Conservation (phyloP, 2,113 vertebrate genomes). For the Phylloscopus trochiloides region DNA sequence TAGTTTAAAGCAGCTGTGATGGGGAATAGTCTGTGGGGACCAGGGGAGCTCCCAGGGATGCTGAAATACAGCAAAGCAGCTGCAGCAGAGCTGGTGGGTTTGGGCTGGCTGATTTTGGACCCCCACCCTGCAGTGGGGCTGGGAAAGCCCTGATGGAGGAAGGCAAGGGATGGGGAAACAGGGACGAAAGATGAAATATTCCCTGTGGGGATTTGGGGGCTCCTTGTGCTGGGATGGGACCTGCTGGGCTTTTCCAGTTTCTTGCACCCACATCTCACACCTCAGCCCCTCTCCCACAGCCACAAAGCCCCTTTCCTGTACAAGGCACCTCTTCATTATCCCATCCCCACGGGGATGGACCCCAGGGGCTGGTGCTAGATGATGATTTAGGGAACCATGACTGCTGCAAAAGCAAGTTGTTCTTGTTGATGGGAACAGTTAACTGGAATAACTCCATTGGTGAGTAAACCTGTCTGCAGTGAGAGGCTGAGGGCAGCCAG, state of each 20-base stretch:
- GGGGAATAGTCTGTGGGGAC: background rate
- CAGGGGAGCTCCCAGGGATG: background rate
- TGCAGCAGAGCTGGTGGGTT: rapidly evolving
- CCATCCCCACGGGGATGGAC: rapidly evolving
- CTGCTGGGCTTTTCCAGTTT: background rate
- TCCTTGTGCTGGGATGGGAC: background rate
- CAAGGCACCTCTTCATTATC: rapidly evolving
- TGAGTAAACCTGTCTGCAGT: background rate
- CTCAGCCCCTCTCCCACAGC: background rate
- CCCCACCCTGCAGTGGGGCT: background rate
- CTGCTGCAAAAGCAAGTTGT: background rate
- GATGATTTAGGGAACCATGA: background rate
- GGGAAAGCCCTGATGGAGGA: background rate
- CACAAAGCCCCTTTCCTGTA: rapidly evolving
- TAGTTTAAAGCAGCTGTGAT: background rate
- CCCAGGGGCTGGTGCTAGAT: rapidly evolving
- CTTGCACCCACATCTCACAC: background rate
- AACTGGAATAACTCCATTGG: background rate
- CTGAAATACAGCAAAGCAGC: background rate
- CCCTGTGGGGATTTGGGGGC: background rate
- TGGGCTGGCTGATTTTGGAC: background rate
- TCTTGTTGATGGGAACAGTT: background rate
- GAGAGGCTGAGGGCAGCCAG: background rate
- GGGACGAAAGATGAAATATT: background rate
- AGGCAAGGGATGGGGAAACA: background rate